Evolutionary conservation across 2,113 vertebrate species (phyloP).

Genomic region (Haliaeetus leucogaster): DNA sequence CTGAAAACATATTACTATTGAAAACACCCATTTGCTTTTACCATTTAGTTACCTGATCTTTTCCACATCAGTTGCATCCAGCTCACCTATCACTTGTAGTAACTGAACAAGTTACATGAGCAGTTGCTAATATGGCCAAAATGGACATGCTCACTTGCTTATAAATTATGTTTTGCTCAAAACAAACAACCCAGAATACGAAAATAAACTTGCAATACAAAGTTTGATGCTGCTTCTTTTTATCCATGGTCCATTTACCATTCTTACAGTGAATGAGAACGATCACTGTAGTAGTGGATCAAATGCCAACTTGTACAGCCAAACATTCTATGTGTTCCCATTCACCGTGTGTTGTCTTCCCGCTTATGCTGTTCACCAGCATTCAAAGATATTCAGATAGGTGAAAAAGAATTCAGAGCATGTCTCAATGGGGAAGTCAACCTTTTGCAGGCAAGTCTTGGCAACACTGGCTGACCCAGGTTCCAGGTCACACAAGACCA

Average conservation of each 20-base stretch:
- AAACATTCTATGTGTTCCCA: background rate
- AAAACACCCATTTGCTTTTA: background rate
- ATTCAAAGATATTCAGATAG: background rate
- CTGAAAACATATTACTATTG: background rate
- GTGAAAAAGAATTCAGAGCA: background rate
- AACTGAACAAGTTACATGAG: background rate
- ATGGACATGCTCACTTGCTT: background rate
- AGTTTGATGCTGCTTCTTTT: background rate
- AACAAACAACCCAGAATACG: background rate
- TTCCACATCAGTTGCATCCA: background rate
- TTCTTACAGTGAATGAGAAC: background rate
- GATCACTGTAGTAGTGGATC: background rate
- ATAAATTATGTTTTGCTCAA: background rate
- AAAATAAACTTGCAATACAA: background rate
- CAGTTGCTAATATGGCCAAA: background rate
- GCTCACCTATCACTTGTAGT: background rate
- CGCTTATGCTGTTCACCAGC: background rate
- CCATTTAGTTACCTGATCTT: background rate
- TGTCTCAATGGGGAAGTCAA: background rate
- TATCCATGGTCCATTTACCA: background rate
- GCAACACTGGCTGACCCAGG: background rate
- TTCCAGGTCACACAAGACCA: background rate
- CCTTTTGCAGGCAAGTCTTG: fast-evolving
- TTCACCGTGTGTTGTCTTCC: background rate
- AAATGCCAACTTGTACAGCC: background rate